A percentile compares a stretch with the other conserved stretches of the same genome.
Evolutionary conservation across 2,797 vertebrate species (phyloP).

Genomic region (Erithacus rubecula): DNA sequence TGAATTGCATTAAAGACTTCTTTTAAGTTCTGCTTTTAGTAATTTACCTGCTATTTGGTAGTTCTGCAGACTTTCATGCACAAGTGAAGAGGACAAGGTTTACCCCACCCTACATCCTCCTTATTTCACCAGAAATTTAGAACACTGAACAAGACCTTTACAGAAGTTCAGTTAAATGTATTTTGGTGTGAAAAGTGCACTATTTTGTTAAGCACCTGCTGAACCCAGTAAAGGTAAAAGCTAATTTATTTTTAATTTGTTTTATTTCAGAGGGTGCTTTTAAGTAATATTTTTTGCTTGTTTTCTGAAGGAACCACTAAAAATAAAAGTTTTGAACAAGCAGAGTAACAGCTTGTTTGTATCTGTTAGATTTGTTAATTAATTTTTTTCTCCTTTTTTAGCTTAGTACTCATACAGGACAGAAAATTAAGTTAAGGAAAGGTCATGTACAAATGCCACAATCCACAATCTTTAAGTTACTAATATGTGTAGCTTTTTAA

Average conservation of each 20-base stretch:
- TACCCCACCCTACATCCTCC: neutral
- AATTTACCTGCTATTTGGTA: neutral
- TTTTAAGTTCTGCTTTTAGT: neutral
- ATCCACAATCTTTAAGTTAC: neutral
- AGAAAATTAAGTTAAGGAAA: neutral
- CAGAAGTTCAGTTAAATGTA: neutral
- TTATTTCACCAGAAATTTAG: neutral
- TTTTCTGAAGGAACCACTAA: neutral
- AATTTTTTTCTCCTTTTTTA: neutral
- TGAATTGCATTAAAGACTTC: neutral
- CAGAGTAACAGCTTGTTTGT: neutral
- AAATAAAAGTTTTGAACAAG: neutral
- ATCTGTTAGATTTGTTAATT: neutral
- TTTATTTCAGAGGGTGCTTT: neutral
- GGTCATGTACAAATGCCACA: neutral
- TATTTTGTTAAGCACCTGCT: neutral
- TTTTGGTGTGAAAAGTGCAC: neutral
- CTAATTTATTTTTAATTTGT: neutral
- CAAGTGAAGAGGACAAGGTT: neutral
- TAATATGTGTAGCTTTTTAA: neutral
- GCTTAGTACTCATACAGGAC: neutral
- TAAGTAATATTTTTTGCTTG: neutral
- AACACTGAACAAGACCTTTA: neutral
- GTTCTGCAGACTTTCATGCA: neutral
- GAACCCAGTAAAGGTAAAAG: neutral